Conservation (phyloP, 2,888 invertebrate genomes). For the Acrobasis repandana region DNA sequence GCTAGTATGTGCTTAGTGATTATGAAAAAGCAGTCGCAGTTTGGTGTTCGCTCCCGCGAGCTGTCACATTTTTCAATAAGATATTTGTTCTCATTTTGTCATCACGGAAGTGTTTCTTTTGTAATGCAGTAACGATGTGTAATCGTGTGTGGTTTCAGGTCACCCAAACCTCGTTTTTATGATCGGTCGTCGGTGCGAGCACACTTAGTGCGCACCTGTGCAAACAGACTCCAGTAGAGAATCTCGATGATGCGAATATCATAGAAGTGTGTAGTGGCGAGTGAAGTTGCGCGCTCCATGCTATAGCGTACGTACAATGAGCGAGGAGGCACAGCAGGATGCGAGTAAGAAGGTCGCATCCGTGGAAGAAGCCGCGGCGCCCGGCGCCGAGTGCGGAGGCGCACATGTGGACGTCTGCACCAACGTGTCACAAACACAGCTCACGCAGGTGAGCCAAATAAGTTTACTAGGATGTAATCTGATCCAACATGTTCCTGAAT, state of each 20-base stretch:
- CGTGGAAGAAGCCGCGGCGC: slow-evolving; percentile 42
- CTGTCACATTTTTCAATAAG: slow-evolving; percentile 36
- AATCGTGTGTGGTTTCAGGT: slow-evolving; percentile 39
- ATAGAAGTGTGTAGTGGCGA: slow-evolving; percentile 43
- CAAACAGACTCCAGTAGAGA: slow-evolving; percentile 42
- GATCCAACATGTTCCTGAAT: no score
- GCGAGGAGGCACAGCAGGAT: slow-evolving; percentile 72
- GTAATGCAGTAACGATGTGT: slow-evolving; percentile 8
- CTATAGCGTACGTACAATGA: slow-evolving; percentile 68
- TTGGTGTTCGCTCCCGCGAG: not conserved
- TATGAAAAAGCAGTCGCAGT: not conserved
- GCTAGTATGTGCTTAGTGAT: slow-evolving; percentile 31
- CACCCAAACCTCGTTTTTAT: slow-evolving; percentile 31
- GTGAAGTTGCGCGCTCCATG: slow-evolving; percentile 46
- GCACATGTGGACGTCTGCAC: slow-evolving; percentile 51
- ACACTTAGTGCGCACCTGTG: slow-evolving; percentile 43
- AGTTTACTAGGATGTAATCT: not conserved
- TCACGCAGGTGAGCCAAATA: slow-evolving; percentile 51
- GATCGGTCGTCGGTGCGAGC: slow-evolving; percentile 23
- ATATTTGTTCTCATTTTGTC: slow-evolving; percentile 36
- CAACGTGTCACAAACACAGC: slow-evolving; percentile 55
- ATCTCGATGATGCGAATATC: slow-evolving; percentile 55
- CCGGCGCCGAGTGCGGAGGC: slow-evolving; percentile 33
- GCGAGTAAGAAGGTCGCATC: slow-evolving; percentile 57
- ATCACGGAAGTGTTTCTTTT: slow-evolving; percentile 4